These are phyloP conservation scores for Antedon mediterranea DNA, from an alignment of 53 echinoderm and acorn worm species.

Conservation along the genomic window DNA sequence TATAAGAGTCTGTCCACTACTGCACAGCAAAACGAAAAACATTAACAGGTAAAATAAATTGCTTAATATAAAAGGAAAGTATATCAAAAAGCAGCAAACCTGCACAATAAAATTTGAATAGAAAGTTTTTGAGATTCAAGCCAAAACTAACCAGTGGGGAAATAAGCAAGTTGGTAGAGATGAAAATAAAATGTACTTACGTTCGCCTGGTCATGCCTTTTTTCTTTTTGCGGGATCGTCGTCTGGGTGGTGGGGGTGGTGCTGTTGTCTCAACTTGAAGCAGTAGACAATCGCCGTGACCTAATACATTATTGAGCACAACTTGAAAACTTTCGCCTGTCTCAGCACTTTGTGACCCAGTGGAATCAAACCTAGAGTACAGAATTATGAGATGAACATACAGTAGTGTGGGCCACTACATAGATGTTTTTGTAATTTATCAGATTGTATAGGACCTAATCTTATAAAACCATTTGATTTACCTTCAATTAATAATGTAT, in stretches of 20 bases:
- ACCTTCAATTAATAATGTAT: no score
- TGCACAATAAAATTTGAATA: no score
- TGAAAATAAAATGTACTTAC: conserved; percentile 5
- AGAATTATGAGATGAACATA: neutral
- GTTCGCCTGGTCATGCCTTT: neutral
- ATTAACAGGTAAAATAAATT: no score
- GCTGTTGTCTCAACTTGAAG: conserved; percentile 89
- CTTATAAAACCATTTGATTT: no score
- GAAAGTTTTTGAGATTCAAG: no score
- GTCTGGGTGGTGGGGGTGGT: conserved; percentile 50
- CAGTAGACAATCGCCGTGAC: conserved; percentile 81
- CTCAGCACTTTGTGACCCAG: conserved; percentile 22
- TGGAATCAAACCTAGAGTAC: conserved; percentile 50
- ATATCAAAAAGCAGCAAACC: no score
- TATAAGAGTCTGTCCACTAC: conserved; percentile 36
- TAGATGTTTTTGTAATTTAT: no score
- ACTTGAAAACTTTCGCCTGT: conserved; percentile 55
- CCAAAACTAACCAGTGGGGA: no score
- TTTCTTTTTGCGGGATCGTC: conserved; percentile 56
- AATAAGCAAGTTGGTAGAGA: no score
- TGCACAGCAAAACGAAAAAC: conserved; percentile 4
- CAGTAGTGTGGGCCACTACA: no score
- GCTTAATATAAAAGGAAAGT: no score
- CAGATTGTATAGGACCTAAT: no score
- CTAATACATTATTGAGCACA: conserved; percentile 55